Base-by-base conservation (phyloP, 2,797 vertebrate genomes). In the Danio albolineatus region DNA sequence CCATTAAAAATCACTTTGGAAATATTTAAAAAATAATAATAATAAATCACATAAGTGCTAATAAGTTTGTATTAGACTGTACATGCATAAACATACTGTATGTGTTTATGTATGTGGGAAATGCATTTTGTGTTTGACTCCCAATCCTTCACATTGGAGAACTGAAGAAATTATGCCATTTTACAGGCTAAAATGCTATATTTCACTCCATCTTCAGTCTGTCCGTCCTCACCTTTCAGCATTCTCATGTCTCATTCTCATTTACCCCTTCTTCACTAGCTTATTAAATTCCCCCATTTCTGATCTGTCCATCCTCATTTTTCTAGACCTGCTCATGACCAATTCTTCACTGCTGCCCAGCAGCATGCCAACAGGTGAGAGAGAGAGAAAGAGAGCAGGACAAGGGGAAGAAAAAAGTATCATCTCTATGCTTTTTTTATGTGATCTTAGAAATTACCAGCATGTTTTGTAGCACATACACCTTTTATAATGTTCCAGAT, bases 341-440 rank as follows among this genome's bases (percentile, higher is more conserved):
- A 83, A 83, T 76, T 81, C 88, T 75, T 54, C 62, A 8, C 28
- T 77, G 86, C 86, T 65, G 83, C 91, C 9, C 90, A 88, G 91
- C 86, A 85, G 85, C 88, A 89, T 90, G 0, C 82, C 90, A 88
- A 85, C 92, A 94, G 93, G 93, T 94, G 92, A 94, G 91, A 48
- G 14, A 61, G 44, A 73, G 36, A 74, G 74, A 81, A 54, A 70
- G 17, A 62, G 7, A 54, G 65, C 53, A 49, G n/a, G 64, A 53
- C n/a, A 19, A 56, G 39, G 76, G 49, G 36, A 79, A 73, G 39
- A 7, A 61, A 65, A 39, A 28, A 13, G 28, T 36, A 72, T 72
- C 8, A 1, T 36, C 36, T 78, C 13, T 36, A 39, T 69, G 56
- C 36, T 43, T n/a, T n/a, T 70, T 13, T 41, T 10, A 1, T 49